These are phyloP conservation scores for Cheilosia soror DNA, from an alignment of 2,888 invertebrate species.

Conservation along the genomic window DNA sequence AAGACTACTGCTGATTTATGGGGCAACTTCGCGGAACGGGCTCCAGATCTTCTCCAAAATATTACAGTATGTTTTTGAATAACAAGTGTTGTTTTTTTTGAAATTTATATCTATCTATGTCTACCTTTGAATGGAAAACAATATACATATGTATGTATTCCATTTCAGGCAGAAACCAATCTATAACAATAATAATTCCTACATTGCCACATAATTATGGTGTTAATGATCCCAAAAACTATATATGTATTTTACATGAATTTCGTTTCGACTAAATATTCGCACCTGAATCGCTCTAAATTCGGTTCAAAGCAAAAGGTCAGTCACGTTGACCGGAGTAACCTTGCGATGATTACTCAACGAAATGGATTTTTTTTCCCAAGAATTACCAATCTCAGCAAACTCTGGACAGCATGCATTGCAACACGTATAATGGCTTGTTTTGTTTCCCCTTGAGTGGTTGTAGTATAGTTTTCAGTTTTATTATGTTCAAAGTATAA, in stretches of 20 bases:
- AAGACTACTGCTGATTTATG: too few species aligned
- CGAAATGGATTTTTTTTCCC: constrained; percentile 11
- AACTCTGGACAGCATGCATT: not conserved
- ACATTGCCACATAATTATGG: too few species aligned
- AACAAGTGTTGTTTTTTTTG: too few species aligned
- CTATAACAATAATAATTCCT: too few species aligned
- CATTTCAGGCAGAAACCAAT: too few species aligned
- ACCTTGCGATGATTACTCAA: constrained; percentile 44
- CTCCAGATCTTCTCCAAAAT: too few species aligned
- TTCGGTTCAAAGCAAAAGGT: constrained; percentile 12
- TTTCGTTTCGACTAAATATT: not conserved
- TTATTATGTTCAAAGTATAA: not conserved
- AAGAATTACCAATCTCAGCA: constrained; percentile 5
- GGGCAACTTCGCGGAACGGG: too few species aligned
- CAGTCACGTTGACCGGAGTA: not conserved
- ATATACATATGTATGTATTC: too few species aligned
- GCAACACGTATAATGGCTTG: not conserved
- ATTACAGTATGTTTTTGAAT: too few species aligned
- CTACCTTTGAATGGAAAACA: too few species aligned
- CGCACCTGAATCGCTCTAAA: constrained; percentile 7
- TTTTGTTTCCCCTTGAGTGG: not conserved
- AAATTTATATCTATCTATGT: too few species aligned
- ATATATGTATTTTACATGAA: not conserved
- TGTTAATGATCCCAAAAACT: constrained; percentile 3
- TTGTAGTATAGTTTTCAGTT: not conserved